These are phyloP conservation scores for Oxyruncus cristatus DNA, from an alignment of 2,113 vertebrate species.

Conservation along the genomic window DNA sequence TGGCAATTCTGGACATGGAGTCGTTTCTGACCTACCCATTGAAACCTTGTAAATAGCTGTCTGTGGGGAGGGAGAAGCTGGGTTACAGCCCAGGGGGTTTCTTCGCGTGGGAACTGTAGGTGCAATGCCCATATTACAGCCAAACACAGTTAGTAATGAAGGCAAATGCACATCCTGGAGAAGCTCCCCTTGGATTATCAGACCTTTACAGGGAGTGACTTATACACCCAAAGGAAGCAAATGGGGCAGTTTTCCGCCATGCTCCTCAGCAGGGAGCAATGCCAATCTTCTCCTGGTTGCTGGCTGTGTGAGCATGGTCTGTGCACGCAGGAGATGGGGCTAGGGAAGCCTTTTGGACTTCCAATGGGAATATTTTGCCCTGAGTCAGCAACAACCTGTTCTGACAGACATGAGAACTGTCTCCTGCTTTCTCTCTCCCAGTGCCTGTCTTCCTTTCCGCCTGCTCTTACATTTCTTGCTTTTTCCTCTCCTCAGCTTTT, in stretches of 20 bases:
- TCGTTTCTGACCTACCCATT: background rate
- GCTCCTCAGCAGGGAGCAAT: background rate
- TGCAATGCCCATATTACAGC: background rate
- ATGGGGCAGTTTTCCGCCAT: background rate
- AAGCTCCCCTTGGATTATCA: background rate
- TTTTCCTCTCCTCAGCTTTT: background rate
- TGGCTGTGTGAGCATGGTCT: background rate
- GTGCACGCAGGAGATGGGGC: background rate
- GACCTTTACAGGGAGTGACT: background rate
- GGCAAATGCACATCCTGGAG: background rate
- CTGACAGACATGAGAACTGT: background rate
- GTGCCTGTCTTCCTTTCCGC: background rate
- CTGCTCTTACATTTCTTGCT: background rate
- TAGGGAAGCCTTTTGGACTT: rapidly evolving
- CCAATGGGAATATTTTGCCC: background rate
- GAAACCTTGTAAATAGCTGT: constrained; percentile 31
- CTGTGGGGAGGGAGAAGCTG: background rate
- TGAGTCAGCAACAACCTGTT: background rate
- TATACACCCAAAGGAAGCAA: background rate
- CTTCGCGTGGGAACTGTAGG: background rate
- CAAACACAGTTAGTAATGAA: background rate
- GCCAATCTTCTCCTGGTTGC: background rate
- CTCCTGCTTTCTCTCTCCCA: background rate
- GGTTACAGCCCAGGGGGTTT: background rate
- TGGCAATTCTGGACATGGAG: background rate